Evolutionary conservation across 2,797 vertebrate genomes (phyloP), one percentile per base, ranked within the genome.

Genomic region (Pithecia hirsuta): DNA sequence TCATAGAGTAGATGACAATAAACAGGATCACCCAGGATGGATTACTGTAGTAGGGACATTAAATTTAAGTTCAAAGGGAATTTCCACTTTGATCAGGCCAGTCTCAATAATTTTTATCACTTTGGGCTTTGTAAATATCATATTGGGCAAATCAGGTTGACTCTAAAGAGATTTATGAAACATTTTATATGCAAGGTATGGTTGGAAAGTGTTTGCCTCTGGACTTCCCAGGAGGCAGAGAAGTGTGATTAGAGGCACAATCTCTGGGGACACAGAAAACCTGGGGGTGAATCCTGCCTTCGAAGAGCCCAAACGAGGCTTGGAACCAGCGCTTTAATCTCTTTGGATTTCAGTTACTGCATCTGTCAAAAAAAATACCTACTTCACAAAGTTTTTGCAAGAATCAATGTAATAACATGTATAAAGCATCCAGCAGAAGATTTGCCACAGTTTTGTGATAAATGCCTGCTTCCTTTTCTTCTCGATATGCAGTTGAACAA

Each of bases 61-160:
- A 91, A 79, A 85, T 93, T 81, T 93, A 89, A 88, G 93, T 94
- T 98, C 93, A 93, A 79, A 94, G 87, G 70, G 76, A 91, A 91
- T 96, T 92, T 91, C 70, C 11, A 6, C 57, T 83, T 92, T 98
- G 91, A 95, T 93, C 76, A 91, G 91, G 70, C 46, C 70, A 55
- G 28, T 86, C 57, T 83, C 86, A 94, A 72, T 91, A 78, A 75
- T 86, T 95, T 97, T 80, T 67, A 90, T 95, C 22, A 9, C 70
- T 50, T 80, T 64, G 82, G 79, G 44, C 75, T 97, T 97, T 24
- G 76, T 96, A 92, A 95, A 85, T 86, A 95, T 72, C 17, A 4
- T 88, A 81, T 46, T 80, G 74, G 70, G 86, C 67, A 70, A 95
- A 78, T 92, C 78, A 96, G 50, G 46, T 83, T 78, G 93, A 89